Evolutionary conservation across 2,797 vertebrate genomes (phyloP).

Genomic region (Enteromius argenteus): DNA sequence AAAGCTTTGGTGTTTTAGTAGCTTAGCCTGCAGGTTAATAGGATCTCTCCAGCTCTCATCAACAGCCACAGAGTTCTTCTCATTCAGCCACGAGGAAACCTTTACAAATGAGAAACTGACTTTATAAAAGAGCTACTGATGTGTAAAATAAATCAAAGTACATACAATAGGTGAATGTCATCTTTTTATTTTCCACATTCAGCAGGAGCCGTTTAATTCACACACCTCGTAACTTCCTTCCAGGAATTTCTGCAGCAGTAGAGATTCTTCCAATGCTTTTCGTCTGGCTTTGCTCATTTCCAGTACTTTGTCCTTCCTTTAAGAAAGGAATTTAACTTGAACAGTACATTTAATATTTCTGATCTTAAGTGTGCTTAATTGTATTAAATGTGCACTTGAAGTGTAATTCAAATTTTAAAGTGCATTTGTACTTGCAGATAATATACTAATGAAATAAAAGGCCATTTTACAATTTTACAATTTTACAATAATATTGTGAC

Average conservation of each 20-base stretch:
- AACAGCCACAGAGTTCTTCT: constrained; percentile 84
- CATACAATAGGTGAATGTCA: not conserved
- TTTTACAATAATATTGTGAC: not conserved
- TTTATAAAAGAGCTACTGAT: not conserved
- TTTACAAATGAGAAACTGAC: constrained; percentile 35
- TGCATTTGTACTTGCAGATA: not conserved
- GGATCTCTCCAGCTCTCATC: constrained; percentile 87
- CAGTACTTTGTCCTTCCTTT: constrained; percentile 81
- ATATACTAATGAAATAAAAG: not conserved
- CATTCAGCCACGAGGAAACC: constrained; percentile 84
- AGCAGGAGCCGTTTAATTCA: not conserved
- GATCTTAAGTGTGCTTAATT: not conserved
- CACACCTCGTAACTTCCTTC: constrained; percentile 85
- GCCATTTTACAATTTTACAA: not conserved
- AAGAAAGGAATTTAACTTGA: constrained; percentile 13
- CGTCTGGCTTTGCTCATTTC: constrained; percentile 73
- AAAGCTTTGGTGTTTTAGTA: constrained; percentile 85
- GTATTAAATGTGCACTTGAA: not conserved
- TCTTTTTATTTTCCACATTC: not conserved
- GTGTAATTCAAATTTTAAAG: not conserved
- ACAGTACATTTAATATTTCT: not conserved
- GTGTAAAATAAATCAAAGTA: constrained; percentile 8
- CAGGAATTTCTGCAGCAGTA: constrained; percentile 84
- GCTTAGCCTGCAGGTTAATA: constrained; percentile 84
- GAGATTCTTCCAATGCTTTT: constrained; percentile 79